These are phyloP conservation scores for Paramacrobiotus metropolitanus DNA, from an alignment of 1,140 invertebrate genomes.

Conservation along the genomic window DNA sequence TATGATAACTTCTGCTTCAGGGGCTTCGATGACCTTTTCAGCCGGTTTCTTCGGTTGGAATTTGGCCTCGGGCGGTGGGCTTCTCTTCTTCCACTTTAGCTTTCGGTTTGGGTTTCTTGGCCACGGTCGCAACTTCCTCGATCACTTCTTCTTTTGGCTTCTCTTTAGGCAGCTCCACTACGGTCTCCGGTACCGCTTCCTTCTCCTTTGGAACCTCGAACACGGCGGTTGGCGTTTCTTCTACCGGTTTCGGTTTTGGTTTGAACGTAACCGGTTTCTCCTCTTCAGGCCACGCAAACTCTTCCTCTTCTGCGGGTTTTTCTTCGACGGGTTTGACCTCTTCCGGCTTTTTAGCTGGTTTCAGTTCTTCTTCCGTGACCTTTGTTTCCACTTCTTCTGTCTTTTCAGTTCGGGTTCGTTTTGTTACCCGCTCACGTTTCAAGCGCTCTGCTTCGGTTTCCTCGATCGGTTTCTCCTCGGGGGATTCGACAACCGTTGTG, in stretches of 20 bases:
- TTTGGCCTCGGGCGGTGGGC: too few relatives aligned
- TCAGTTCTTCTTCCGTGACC: background rate
- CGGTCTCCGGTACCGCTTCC: background rate
- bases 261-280: background rate
- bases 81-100: too few relatives aligned
- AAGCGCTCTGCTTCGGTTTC: background rate
- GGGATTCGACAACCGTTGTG: background rate
- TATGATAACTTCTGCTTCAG: too few relatives aligned
- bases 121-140: background rate
- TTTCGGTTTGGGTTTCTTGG: too few relatives aligned
- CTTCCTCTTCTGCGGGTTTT: background rate
- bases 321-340: background rate
- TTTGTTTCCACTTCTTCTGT: background rate
- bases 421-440: background rate
- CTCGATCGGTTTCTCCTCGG: background rate
- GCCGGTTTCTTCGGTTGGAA: too few relatives aligned
- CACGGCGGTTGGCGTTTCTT: background rate
- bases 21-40: too few relatives aligned
- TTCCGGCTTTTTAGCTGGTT: background rate
- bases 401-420: background rate
- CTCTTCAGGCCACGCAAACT: background rate
- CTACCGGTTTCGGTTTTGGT: background rate
- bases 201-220: too few relatives aligned
- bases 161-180: background rate
- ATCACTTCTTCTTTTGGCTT: background rate